Evolutionary conservation across 2,113 vertebrate species (phyloP).

Genomic region (Arizona elegans): DNA sequence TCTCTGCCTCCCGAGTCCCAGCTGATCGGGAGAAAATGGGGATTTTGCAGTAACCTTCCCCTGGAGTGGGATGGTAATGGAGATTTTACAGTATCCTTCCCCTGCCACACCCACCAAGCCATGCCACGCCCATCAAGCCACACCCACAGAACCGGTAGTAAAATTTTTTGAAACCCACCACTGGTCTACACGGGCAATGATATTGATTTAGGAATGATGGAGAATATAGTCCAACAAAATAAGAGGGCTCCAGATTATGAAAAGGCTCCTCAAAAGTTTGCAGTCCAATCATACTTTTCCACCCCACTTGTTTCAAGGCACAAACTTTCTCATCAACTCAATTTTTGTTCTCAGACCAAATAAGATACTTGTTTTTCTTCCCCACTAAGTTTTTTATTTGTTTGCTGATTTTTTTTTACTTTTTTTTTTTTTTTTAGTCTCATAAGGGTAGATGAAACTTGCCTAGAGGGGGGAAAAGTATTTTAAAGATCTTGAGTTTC

Average conservation of each 20-base stretch:
- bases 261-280: not conserved
- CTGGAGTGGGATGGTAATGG: too few species aligned
- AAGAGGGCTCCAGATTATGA: not conserved
- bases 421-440: slow-evolving; percentile 31
- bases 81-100: too few species aligned
- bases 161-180: too few species aligned
- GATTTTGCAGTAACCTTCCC: too few species aligned
- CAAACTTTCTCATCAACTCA: slow-evolving; percentile 2
- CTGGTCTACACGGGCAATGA: not conserved
- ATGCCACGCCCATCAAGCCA: too few species aligned
- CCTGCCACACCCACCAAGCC: too few species aligned
- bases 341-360: slow-evolving; percentile 34
- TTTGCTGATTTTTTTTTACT: not conserved
- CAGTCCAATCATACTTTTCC: not conserved
- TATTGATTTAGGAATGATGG: too few species aligned
- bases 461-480: slow-evolving; percentile 36
- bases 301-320: not conserved
- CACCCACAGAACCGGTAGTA: too few species aligned
- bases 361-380: slow-evolving; percentile 11
- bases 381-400: slow-evolving; percentile 26
- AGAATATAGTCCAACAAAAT: too few species aligned
- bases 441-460: slow-evolving; percentile 55
- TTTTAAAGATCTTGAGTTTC: slow-evolving; percentile 50
- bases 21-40: too few species aligned
- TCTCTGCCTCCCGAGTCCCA: too few species aligned